These are phyloP conservation scores for Clytia hemisphaerica DNA, from an alignment of 30 jellyfish, hydroid and myxozoan species.

Conservation along the genomic window DNA sequence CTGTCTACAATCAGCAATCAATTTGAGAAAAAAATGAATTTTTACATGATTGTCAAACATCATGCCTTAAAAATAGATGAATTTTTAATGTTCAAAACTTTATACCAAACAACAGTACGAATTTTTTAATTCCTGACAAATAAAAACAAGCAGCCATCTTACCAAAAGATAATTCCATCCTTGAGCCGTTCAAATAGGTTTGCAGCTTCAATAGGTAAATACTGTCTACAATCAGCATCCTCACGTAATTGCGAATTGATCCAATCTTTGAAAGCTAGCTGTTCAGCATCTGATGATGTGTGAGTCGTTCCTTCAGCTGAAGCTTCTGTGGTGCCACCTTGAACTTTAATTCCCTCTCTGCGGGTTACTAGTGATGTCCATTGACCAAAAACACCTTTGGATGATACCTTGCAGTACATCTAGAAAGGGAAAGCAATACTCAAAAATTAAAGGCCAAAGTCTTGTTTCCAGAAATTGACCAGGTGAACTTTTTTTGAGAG, in stretches of 20 bases:
- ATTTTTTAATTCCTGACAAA: no score
- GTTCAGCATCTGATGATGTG: slow-evolving; percentile 84
- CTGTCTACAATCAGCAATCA: slow-evolving; percentile 28
- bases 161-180: slow-evolving; percentile 98
- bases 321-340: slow-evolving; percentile 92
- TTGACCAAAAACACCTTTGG: slow-evolving; percentile 39
- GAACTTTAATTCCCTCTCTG: slow-evolving; percentile 61
- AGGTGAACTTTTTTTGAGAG: no score
- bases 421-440: no score
- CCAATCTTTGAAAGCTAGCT: slow-evolving; percentile 89
- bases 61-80: slow-evolving; percentile 53
- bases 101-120: slow-evolving; percentile 57
- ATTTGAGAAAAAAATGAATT: slow-evolving; percentile 60
- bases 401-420: slow-evolving; percentile 28
- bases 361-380: slow-evolving; percentile 40
- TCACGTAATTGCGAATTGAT: slow-evolving; percentile 66
- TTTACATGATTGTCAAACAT: slow-evolving; percentile 61
- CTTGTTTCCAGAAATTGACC: no score
- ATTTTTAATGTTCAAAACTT: slow-evolving; percentile 80
- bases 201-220: slow-evolving; percentile 67
- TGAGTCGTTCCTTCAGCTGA: slow-evolving; percentile 98
- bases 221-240: slow-evolving; percentile 62
- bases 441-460: no score
- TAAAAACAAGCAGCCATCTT: slow-evolving; percentile 18
- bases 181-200: slow-evolving; percentile 70